A percentile compares a stretch with the other conserved stretches of the same genome.
Conservation (phyloP, 2,888 invertebrate genomes). For the Cyrtodaria siliqua region DNA sequence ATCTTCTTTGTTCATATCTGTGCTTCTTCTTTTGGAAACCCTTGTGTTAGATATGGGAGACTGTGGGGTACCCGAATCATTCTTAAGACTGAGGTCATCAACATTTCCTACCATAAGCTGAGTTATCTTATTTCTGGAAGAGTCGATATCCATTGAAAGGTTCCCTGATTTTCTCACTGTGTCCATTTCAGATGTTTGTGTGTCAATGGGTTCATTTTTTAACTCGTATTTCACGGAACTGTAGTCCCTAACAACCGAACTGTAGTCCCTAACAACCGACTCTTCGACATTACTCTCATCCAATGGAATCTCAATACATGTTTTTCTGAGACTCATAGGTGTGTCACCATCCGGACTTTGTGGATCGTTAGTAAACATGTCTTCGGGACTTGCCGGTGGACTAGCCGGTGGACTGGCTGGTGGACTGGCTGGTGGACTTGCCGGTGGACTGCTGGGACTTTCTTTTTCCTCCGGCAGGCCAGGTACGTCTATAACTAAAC, state of each 20-base stretch:
- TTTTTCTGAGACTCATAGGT: neutral
- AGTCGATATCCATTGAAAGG: too few relatives aligned
- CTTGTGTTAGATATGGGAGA: too few relatives aligned
- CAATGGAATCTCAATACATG: slow-evolving; percentile 1
- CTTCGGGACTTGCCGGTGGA: slow-evolving; percentile 1
- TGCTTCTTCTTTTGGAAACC: slow-evolving; percentile 12
- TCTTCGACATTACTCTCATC: slow-evolving; percentile 1
- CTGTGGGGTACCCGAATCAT: too few relatives aligned
- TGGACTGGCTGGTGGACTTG: too few relatives aligned
- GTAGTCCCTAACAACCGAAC: neutral
- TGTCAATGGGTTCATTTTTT: too few relatives aligned
- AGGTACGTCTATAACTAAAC: slow-evolving; percentile 50
- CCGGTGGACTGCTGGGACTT: neutral
- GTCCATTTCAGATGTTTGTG: too few relatives aligned
- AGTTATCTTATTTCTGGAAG: too few relatives aligned
- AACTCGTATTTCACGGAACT: neutral
- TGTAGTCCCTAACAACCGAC: too few relatives aligned
- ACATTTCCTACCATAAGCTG: too few relatives aligned
- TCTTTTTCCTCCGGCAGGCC: neutral
- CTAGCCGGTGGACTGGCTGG: slow-evolving; percentile 7
- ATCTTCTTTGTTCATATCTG: neutral
- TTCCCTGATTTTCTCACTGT: too few relatives aligned
- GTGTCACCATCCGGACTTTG: neutral
- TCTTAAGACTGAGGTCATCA: too few relatives aligned
- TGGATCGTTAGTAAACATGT: neutral